Base-by-base conservation (phyloP, 1,140 invertebrate species). In the Chlorops oryzae region DNA sequence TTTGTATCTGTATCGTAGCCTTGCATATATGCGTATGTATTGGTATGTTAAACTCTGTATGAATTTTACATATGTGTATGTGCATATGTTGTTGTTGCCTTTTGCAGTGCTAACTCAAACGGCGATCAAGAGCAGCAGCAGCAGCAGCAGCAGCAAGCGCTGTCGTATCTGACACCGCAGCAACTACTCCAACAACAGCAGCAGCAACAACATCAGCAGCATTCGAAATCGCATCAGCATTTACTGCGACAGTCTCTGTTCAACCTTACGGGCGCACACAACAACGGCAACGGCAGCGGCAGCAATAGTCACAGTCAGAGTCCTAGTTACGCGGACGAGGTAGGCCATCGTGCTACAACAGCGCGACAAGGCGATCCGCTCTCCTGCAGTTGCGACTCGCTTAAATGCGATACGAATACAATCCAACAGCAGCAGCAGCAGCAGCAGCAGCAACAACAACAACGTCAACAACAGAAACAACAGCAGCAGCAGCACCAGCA, bases 231-330 rank as follows among this genome's bases (percentile, higher is more conserved):
- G 12, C 47, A 55, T 21, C 34, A 49, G 50, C 59, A 70, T 37
- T 53, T 70, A 58, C 61, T 65, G 54, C 67, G 67, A 42, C 67
- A 70, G 63, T 70, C 67, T 54, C 55, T 70, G 61, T 56, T 64
- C 54, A 70, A 68, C 59, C 67, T 70, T 45, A 64, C 57, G 38
- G 61, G 70, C 59, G 65, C 63, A 39, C 62, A 70, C 64, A 56
- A 52, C 46, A 49, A n/a, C 24, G 18, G 24, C 24, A 52, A 57
- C 59, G 49, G 54, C 43, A 48, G 48, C 27, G 43, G 49, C 34
- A 46, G 47, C 40, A 44, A 35, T 7, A 47, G 56, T 21, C 24
- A 13, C 25, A 49, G 17, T 49, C 47, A 37, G 38, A 49, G n/a
- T n/a, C 56, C 56, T 28, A 54, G 55, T 51, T 41, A 46, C 28